Conservation (phyloP, 2,797 vertebrate species). For the Lagothrix lagotricha region DNA sequence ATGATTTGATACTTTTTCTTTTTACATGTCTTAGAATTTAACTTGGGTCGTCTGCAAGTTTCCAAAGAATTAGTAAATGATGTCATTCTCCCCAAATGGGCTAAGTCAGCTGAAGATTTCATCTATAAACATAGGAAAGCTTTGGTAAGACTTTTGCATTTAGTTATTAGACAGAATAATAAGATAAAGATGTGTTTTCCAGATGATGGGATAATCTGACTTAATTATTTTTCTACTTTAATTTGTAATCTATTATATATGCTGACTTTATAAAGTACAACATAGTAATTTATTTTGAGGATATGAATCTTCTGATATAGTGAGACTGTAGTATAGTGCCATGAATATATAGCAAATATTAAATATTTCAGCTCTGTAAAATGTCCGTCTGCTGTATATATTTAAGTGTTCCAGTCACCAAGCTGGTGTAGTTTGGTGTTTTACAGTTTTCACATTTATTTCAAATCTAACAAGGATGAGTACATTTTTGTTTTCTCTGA, state of each 20-base stretch:
- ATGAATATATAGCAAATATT: not conserved
- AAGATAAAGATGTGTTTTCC: conserved; percentile 32
- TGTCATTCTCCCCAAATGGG: conserved; percentile 96
- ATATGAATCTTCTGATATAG: not conserved
- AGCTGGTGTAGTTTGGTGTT: not conserved
- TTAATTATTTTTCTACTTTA: conserved; percentile 53
- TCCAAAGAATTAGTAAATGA: conserved; percentile 94
- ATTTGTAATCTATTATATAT: conserved; percentile 8
- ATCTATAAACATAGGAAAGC: conserved; percentile 98
- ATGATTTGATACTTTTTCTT: conserved; percentile 48
- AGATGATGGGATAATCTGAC: not conserved
- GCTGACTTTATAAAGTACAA: not conserved
- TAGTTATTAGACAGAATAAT: not conserved
- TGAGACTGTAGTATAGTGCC: not conserved
- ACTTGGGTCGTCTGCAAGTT: conserved; percentile 94
- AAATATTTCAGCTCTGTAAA: not conserved
- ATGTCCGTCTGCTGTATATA: not conserved
- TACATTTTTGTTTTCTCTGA: not conserved
- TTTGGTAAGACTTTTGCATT: conserved; percentile 89
- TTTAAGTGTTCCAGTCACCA: not conserved
- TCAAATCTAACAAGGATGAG: conserved; percentile 10
- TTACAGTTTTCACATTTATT: conserved; percentile 26
- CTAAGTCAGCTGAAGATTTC: conserved; percentile 96
- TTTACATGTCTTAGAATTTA: conserved; percentile 88
- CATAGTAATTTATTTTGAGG: conserved; percentile 35